Evolutionary conservation across 2,797 vertebrate genomes (phyloP).

Genomic region (Bradypodion pumilum): DNA sequence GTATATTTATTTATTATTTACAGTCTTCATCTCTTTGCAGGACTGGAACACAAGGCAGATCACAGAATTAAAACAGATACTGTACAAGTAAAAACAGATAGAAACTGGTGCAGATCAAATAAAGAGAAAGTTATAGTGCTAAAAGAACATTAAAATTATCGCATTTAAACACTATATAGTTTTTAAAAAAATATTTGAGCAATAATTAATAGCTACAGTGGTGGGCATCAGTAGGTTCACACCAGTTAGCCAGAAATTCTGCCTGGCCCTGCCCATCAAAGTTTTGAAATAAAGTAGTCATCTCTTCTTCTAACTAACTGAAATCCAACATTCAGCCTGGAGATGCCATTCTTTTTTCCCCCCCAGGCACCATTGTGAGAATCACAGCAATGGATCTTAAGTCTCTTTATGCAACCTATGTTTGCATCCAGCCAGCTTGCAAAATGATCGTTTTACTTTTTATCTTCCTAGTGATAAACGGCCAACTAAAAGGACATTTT

Average conservation of each 20-base stretch:
- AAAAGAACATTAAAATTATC: too few relatives aligned
- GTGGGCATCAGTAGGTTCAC: too few relatives aligned
- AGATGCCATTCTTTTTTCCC: background rate
- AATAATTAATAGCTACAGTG: background rate
- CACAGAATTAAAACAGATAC: background rate
- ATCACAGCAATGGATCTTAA: background rate
- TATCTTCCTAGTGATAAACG: background rate
- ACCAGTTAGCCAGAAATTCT: too few relatives aligned
- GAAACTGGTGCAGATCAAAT: too few relatives aligned
- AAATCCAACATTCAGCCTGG: background rate
- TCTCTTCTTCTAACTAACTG: background rate
- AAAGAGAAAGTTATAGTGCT: too few relatives aligned
- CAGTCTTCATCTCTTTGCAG: too few relatives aligned
- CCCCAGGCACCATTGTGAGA: background rate
- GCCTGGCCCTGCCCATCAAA: too few relatives aligned
- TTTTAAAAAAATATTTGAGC: background rate
- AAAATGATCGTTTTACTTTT: background rate
- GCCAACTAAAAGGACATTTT: background rate
- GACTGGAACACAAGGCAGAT: too few relatives aligned
- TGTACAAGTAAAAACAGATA: too few relatives aligned
- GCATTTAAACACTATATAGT: too few relatives aligned
- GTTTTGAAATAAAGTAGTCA: too few relatives aligned
- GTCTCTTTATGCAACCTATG: background rate
- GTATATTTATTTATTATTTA: too few relatives aligned
- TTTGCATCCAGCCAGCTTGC: background rate